Base-by-base conservation (phyloP, 2,888 invertebrate genomes). In the Lepidochrysops patricia region DNA sequence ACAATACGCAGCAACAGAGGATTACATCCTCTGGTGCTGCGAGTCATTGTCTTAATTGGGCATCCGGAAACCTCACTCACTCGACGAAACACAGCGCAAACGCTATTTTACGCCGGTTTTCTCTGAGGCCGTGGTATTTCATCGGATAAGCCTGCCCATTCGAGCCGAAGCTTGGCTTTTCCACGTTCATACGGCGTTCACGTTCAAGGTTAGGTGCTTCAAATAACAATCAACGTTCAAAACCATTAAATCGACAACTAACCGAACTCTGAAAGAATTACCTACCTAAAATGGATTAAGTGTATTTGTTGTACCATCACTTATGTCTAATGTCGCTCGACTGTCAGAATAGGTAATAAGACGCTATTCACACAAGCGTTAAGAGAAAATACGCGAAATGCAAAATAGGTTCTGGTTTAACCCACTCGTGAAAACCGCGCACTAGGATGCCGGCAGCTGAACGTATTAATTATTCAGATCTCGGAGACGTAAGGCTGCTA, bases 341-440 rank as follows among this genome's bases (percentile, higher is more conserved):
- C 52, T 54, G 54, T 35, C 56, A 57, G 58, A 61, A 61, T 74
- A n/a, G n/a, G n/a, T n/a, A 75, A 77, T 75, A 71, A 72, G 71
- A 66, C 69, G 57, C 72, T 72, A 75, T 76, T 77, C 72, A 73
- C 72, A 70, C 58, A 57, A 58, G 25, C 49, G 50, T 34, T 35
- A 37, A 52, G 59, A 35, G 54, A 27, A 58, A 50, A 58, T 56
- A 34, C 37, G 70, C 73, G 68, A 69, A 73, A 75, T 75, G 74
- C 73, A 73, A 76, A 77, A 73, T 74, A 75, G 72, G 74, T 74
- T 75, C 60, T 57, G 60, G 57, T 57, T 61, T 43, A 61, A 62
- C 59, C 61, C 62, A 61, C 61, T 61, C 43, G 62, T 49, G 59
- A 59, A 57, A 60, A 62, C 59, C 62, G 61, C 60, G 57, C 60